Evolutionary conservation across 2,888 invertebrate species (phyloP).

Genomic region (Schrankia costaestrigalis): DNA sequence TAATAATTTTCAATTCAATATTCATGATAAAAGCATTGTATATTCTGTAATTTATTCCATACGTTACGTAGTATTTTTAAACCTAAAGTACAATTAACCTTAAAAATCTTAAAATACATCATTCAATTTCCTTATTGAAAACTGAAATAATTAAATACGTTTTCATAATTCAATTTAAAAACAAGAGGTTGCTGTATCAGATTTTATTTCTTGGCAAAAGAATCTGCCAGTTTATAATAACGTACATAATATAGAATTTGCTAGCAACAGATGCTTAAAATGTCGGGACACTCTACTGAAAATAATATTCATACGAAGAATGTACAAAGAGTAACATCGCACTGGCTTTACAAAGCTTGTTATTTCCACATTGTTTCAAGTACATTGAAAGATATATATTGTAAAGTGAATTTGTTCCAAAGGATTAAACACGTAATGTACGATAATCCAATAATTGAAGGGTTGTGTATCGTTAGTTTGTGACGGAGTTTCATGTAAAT

Average conservation of each 20-base stretch:
- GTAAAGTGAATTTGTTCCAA: neutral
- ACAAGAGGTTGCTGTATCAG: neutral
- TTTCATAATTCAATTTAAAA: neutral
- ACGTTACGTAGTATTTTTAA: too few relatives aligned
- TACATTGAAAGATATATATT: constrained; percentile 14
- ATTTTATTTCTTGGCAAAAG: constrained; percentile 4
- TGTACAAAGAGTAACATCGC: constrained; percentile 28
- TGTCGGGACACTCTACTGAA: constrained; percentile 35
- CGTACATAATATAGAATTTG: constrained; percentile 22
- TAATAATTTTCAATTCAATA: too few relatives aligned
- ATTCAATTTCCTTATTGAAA: constrained; percentile 5
- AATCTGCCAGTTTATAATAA: constrained; percentile 22
- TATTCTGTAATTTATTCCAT: too few relatives aligned
- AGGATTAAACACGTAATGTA: constrained; percentile 18
- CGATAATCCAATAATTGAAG: constrained; percentile 6
- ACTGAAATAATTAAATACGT: neutral
- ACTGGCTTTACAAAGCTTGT: constrained; percentile 2
- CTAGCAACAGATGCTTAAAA: constrained; percentile 38
- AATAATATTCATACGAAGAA: constrained; percentile 48
- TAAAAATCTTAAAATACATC: too few relatives aligned
- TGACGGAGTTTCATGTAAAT: constrained; percentile 24
- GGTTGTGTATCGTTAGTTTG: constrained; percentile 17
- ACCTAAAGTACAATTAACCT: too few relatives aligned
- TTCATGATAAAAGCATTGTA: too few relatives aligned
- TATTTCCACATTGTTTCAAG: constrained; percentile 7